Conservation (phyloP, 2,888 invertebrate species). For the Cantharis rufa region DNA sequence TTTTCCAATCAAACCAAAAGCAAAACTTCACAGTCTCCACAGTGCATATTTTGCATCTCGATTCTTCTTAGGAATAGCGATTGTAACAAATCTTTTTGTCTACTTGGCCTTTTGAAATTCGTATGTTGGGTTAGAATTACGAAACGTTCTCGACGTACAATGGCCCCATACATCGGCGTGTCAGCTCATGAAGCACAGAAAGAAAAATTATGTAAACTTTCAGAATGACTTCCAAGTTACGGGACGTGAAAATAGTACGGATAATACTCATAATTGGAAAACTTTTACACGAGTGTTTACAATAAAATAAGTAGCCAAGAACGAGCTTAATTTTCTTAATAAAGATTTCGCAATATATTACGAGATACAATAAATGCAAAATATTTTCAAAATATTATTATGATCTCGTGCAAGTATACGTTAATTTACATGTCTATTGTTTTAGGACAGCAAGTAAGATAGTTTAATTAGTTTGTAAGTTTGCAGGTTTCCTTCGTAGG, state of each 20-base stretch:
- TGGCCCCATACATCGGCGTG: neutral
- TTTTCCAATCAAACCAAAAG: neutral
- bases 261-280: neutral
- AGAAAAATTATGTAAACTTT: too few species aligned
- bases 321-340: neutral
- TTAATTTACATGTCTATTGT: constrained; percentile 57
- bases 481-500: constrained; percentile 51
- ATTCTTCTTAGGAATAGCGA: neutral
- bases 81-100: neutral
- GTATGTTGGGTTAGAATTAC: neutral
- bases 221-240: too few species aligned
- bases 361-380: neutral
- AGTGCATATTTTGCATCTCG: neutral
- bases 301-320: neutral
- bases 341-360: neutral
- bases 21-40: neutral
- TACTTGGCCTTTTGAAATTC: neutral
- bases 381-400: constrained; percentile 6
- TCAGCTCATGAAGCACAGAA: neutral
- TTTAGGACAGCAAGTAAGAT: constrained; percentile 54
- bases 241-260: too few species aligned
- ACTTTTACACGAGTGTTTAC: neutral
- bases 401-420: constrained; percentile 10
- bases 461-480: constrained; percentile 58
- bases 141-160: neutral